These are phyloP conservation scores for Galerucella pusilla DNA, from an alignment of 2,888 invertebrate species.

Conservation along the genomic window DNA sequence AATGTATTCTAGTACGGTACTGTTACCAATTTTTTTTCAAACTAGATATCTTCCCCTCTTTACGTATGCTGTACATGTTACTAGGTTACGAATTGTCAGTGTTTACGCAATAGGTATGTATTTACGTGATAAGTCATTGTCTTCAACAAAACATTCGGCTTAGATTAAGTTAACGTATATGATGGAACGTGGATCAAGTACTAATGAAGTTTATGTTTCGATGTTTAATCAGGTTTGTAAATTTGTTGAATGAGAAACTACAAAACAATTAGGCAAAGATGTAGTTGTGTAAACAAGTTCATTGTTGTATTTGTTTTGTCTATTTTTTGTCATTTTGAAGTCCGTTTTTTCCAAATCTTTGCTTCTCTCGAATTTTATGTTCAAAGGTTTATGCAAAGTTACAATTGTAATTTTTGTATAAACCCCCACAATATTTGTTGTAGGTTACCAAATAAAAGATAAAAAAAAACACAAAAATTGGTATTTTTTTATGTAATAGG, in stretches of 20 bases:
- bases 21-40: background rate
- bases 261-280: too few relatives aligned
- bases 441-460: too few relatives aligned
- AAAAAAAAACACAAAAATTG: background rate
- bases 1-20: background rate
- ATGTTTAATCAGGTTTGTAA: background rate
- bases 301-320: too few relatives aligned
- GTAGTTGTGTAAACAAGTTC: too few relatives aligned
- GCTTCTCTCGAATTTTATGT: too few relatives aligned
- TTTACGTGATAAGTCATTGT: background rate
- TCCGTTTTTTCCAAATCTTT: background rate
- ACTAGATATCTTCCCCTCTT: background rate
- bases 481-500: background rate
- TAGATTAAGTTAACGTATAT: background rate
- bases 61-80: background rate
- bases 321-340: background rate
- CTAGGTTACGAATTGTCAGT: constrained; percentile 2
- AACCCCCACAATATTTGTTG: too few relatives aligned
- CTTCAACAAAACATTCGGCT: background rate
- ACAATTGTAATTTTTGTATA: too few relatives aligned
- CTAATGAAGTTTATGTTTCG: background rate
- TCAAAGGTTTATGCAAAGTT: too few relatives aligned
- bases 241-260: background rate
- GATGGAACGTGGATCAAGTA: background rate
- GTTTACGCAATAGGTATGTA: background rate